Conservation (phyloP, 64 coral and sea anemone species). For the Pocillopora damicornis region DNA sequence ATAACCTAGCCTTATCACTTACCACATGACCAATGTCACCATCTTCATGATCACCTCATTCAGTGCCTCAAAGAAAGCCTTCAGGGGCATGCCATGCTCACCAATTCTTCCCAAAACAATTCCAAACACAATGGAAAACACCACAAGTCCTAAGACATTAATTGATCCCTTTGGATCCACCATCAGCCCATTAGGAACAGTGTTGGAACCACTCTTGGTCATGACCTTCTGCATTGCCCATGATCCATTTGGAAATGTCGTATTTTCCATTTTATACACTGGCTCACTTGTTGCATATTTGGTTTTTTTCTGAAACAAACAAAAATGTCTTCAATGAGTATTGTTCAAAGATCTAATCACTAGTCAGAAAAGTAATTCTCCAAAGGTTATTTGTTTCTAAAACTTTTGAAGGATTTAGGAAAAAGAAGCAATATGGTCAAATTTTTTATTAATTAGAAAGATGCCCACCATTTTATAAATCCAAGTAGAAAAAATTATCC, state of each 20-base stretch:
- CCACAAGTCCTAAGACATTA: slow-evolving; percentile 83
- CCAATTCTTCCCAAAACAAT: slow-evolving; percentile 81
- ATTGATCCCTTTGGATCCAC: slow-evolving; percentile 48
- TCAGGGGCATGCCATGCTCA: slow-evolving; percentile 66
- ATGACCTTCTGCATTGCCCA: not conserved
- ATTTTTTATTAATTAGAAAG: too few species aligned
- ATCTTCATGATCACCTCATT: slow-evolving; percentile 90
- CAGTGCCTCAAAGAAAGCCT: slow-evolving; percentile 75
- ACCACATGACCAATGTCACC: slow-evolving; percentile 95
- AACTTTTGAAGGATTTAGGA: too few species aligned
- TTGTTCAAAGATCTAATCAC: too few species aligned
- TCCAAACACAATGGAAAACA: slow-evolving; percentile 81
- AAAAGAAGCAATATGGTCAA: too few species aligned
- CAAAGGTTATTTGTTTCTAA: too few species aligned
- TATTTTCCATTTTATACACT: slow-evolving; percentile 24
- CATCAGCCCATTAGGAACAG: slow-evolving; percentile 33
- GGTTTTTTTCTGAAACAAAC: slow-evolving; percentile 35
- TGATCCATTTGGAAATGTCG: not conserved
- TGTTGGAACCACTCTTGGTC: slow-evolving; percentile 43
- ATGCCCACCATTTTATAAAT: too few species aligned
- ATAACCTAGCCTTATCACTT: not conserved
- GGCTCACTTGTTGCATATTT: slow-evolving; percentile 34
- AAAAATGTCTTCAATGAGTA: not conserved
- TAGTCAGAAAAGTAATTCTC: too few species aligned
- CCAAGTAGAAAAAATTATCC: too few species aligned